Evolutionary conservation across 2,888 invertebrate species (phyloP).

Genomic region (Thera britannica): DNA sequence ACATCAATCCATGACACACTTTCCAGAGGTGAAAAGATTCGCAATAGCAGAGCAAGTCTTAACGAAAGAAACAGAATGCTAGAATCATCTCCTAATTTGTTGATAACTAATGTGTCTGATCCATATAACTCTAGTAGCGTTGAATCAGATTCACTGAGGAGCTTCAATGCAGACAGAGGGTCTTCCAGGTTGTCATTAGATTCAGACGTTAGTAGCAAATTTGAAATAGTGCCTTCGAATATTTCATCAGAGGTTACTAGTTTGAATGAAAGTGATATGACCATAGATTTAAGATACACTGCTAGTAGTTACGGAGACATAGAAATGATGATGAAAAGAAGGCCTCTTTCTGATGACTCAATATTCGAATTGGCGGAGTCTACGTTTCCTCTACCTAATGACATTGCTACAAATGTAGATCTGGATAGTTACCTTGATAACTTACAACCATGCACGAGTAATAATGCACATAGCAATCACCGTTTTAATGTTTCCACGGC

Average conservation of each 20-base stretch:
- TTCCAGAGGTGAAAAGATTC: slow-evolving; percentile 78
- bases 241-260: slow-evolving; percentile 74
- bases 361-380: slow-evolving; percentile 87
- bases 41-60: slow-evolving; percentile 77
- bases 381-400: slow-evolving; percentile 80
- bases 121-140: slow-evolving; percentile 69
- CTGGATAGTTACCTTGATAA: slow-evolving; percentile 88
- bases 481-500: slow-evolving; percentile 51
- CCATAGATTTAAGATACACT: slow-evolving; percentile 83
- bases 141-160: slow-evolving; percentile 75
- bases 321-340: slow-evolving; percentile 87
- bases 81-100: slow-evolving; percentile 55
- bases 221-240: slow-evolving; percentile 74
- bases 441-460: slow-evolving; percentile 79
- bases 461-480: slow-evolving; percentile 39
- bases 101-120: slow-evolving; percentile 66
- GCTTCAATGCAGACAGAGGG: slow-evolving; percentile 76
- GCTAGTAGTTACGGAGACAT: slow-evolving; percentile 74
- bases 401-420: slow-evolving; percentile 83
- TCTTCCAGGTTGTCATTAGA: slow-evolving; percentile 78
- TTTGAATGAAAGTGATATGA: slow-evolving; percentile 74
- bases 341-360: slow-evolving; percentile 91
- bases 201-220: slow-evolving; percentile 80
- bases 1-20: slow-evolving; percentile 82
- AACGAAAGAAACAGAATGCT: slow-evolving; percentile 65